phyloP scores from a whole-genome alignment of 2,888 invertebrate species.

The Prosapia bicincta region DNA sequence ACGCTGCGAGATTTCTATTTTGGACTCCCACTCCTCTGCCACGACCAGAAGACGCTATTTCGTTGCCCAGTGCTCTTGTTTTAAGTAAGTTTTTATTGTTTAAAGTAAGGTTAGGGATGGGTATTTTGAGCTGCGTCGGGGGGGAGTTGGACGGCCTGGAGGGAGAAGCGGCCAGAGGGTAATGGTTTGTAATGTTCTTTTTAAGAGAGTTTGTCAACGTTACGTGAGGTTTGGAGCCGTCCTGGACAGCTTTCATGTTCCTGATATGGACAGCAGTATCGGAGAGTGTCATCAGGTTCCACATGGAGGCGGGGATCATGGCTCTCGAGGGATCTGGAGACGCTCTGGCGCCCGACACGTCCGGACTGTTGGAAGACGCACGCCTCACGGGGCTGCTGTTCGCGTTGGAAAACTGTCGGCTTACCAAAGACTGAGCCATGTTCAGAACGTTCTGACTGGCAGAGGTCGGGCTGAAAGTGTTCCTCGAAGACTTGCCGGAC shows the following conservation, averaged over 20 bases:
- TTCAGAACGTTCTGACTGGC: slow-evolving; percentile 30
- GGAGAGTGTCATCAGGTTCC: slow-evolving; percentile 55
- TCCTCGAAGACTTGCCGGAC: slow-evolving; percentile 48
- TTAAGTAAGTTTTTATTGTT: slow-evolving; percentile 12
- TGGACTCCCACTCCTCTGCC: not conserved
- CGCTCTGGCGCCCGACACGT: slow-evolving; percentile 9
- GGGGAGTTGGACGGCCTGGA: slow-evolving; percentile 2
- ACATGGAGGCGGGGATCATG: slow-evolving; percentile 41
- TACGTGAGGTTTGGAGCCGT: slow-evolving; percentile 26
- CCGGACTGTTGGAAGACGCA: slow-evolving; percentile 15
- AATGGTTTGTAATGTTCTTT: slow-evolving; percentile 28
- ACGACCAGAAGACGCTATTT: not conserved
- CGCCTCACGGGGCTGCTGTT: slow-evolving; percentile 34
- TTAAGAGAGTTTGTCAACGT: slow-evolving; percentile 30
- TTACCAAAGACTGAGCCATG: slow-evolving; percentile 37
- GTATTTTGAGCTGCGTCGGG: slow-evolving; percentile 24
- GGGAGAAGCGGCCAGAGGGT: slow-evolving; percentile 19
- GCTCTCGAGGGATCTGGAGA: slow-evolving; percentile 14
- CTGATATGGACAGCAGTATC: slow-evolving; percentile 44
- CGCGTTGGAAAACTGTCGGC: slow-evolving; percentile 37
- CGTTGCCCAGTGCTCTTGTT: slow-evolving; percentile 13
- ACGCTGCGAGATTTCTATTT: slow-evolving; percentile 24
- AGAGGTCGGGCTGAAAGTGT: slow-evolving; percentile 28
- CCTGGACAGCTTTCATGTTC: slow-evolving; percentile 41
- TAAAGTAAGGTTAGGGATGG: slow-evolving; percentile 14